Evolutionary conservation across 2,113 vertebrate species (phyloP).

Genomic region (Menura novaehollandiae): DNA sequence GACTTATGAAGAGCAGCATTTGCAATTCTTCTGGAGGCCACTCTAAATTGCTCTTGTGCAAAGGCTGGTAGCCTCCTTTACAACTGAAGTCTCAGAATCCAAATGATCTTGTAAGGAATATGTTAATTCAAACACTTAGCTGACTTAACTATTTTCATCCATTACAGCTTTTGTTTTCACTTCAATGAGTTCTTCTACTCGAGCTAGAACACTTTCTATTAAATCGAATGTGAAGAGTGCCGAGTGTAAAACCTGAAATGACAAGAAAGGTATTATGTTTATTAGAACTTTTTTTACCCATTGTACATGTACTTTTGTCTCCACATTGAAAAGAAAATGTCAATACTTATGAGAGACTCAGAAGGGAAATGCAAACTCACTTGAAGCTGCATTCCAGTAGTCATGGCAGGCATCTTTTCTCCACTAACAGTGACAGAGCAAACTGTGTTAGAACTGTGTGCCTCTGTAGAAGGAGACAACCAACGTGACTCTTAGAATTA

Average conservation of each 20-base stretch:
- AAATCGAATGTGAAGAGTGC: slow-evolving; percentile 94
- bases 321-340: not conserved
- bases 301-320: not conserved
- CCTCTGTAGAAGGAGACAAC: slow-evolving; percentile 35
- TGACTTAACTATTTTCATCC: slow-evolving; percentile 67
- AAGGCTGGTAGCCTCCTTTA: not conserved
- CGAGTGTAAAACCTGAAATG: slow-evolving; percentile 85
- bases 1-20: not conserved
- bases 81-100: not conserved
- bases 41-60: not conserved
- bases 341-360: not conserved
- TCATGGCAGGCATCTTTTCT: slow-evolving; percentile 78
- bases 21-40: not conserved
- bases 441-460: slow-evolving; percentile 39
- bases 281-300: not conserved
- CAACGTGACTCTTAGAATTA: not conserved
- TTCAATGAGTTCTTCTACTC: slow-evolving; percentile 89
- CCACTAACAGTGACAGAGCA: slow-evolving; percentile 73
- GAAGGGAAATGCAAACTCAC: slow-evolving; percentile 60
- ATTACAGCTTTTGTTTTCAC: slow-evolving; percentile 74
- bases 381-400: slow-evolving; percentile 84
- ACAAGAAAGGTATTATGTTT: slow-evolving; percentile 52
- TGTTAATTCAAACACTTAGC: slow-evolving; percentile 20
- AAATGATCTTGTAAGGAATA: not conserved
- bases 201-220: slow-evolving; percentile 90